phyloP scores from a whole-genome alignment of 2,797 vertebrate genomes.

The Tapirus indicus region DNA sequence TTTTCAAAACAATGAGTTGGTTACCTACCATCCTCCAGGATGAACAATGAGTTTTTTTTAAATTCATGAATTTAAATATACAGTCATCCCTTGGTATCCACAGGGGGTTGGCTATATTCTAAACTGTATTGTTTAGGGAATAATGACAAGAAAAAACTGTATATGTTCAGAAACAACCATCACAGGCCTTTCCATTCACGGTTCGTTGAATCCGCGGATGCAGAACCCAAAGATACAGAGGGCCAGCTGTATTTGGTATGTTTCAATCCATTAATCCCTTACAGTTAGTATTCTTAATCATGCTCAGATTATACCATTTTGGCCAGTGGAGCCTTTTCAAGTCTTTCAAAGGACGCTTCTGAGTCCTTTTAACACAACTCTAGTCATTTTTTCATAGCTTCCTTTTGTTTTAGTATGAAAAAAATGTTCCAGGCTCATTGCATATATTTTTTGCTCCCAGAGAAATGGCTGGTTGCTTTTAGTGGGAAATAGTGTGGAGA shows the following conservation, averaged over 20 bases:
- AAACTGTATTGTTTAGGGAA: too few relatives aligned
- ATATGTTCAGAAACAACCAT: too few relatives aligned
- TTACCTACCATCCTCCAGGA: background rate
- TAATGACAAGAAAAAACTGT: too few relatives aligned
- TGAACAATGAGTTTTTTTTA: background rate
- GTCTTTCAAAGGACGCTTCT: background rate
- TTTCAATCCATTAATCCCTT: background rate
- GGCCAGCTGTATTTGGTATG: background rate
- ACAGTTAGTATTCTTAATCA: background rate
- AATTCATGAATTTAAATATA: background rate
- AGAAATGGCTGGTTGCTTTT: background rate
- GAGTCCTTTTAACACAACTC: background rate
- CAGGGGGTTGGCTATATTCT: too few relatives aligned
- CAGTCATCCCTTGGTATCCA: too few relatives aligned
- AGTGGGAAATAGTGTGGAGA: background rate
- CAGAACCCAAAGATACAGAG: too few relatives aligned
- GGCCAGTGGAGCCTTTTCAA: background rate
- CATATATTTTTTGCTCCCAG: constrained; percentile 4
- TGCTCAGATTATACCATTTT: background rate
- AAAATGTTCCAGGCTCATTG: background rate
- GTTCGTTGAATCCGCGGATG: too few relatives aligned
- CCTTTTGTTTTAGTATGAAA: background rate
- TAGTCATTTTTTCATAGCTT: background rate
- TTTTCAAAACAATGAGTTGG: background rate
- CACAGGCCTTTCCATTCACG: too few relatives aligned